These are phyloP conservation scores for Heteractis magnifica DNA, from an alignment of 92 coral and sea anemone genomes.

Conservation along the genomic window DNA sequence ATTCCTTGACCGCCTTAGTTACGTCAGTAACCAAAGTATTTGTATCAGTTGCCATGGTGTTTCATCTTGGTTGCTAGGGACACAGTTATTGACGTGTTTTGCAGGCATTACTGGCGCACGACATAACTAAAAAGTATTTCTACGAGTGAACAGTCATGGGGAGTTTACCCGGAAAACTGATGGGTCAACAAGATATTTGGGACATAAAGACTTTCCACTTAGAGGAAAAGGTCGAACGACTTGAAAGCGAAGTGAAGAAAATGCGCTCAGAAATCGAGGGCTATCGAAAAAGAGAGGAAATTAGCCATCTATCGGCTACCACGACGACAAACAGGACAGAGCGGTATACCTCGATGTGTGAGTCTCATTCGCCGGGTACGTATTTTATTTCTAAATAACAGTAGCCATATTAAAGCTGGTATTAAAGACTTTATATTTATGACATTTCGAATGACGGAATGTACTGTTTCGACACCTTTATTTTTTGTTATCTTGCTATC, in stretches of 20 bases:
- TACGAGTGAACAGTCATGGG: neutral
- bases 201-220: conserved; percentile 1
- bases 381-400: neutral
- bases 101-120: neutral
- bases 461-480: no score
- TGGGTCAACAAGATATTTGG: neutral
- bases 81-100: neutral
- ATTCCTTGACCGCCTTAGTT: neutral
- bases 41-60: conserved; percentile 8
- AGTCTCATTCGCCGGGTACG: neutral
- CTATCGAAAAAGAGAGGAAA: neutral
- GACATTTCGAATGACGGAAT: no score
- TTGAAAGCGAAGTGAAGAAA: conserved; percentile 14
- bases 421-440: no score
- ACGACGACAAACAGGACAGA: neutral
- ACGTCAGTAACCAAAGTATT: neutral
- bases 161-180: conserved; percentile 6
- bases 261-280: conserved; percentile 14
- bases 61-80: conserved; percentile 7
- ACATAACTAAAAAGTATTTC: neutral
- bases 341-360: neutral
- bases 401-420: no score
- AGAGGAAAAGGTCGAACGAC: conserved; percentile 19
- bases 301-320: neutral
- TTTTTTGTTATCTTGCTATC: no score